Evolutionary conservation across 2,797 vertebrate genomes (phyloP).

Genomic region (Darevskia nairensis): DNA sequence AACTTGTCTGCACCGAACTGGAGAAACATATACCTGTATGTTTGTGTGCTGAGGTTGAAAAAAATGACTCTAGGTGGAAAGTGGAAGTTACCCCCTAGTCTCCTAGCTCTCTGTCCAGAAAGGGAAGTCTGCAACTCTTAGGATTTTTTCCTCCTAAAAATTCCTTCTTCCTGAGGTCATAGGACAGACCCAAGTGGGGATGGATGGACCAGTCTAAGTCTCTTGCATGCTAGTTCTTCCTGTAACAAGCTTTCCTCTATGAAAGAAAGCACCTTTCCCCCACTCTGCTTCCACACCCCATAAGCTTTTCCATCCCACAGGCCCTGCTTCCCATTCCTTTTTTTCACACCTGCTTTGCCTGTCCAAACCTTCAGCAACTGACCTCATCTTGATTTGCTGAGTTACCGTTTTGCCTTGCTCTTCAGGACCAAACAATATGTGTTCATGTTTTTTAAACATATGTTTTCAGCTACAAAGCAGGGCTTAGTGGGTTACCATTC

Average conservation of each 20-base stretch:
- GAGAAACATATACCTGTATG: neutral
- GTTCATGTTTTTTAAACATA: too few relatives aligned
- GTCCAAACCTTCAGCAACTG: neutral
- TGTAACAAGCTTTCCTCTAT: too few relatives aligned
- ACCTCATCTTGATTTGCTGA: neutral
- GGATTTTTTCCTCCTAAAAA: too few relatives aligned
- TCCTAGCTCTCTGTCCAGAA: too few relatives aligned
- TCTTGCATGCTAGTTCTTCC: too few relatives aligned
- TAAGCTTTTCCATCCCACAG: neutral
- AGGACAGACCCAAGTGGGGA: too few relatives aligned
- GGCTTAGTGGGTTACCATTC: neutral
- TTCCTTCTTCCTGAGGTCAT: too few relatives aligned
- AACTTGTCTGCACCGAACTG: neutral
- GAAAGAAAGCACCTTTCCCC: too few relatives aligned
- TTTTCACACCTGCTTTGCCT: neutral
- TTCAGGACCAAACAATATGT: too few relatives aligned
- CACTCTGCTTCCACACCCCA: too few relatives aligned
- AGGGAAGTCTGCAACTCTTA: too few relatives aligned
- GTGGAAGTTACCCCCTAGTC: neutral
- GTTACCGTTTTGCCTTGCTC: neutral
- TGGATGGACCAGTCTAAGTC: too few relatives aligned
- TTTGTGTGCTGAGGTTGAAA: neutral
- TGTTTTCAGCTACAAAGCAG: neutral
- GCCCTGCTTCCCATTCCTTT: neutral
- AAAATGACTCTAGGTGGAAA: neutral